phyloP scores from a whole-genome alignment of 2,113 vertebrate genomes.

The Eublepharis macularius region DNA sequence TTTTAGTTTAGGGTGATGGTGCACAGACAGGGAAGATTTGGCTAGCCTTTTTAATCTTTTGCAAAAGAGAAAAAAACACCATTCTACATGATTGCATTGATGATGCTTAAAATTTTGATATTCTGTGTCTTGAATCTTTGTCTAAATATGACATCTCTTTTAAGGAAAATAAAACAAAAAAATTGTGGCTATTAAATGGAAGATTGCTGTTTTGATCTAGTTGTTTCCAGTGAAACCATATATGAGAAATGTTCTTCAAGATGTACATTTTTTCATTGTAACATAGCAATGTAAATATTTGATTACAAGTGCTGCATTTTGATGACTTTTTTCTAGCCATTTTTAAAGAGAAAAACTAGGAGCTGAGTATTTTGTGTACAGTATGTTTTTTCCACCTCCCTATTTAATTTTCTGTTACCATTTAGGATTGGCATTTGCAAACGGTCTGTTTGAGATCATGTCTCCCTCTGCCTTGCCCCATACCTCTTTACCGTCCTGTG shows the following conservation, averaged over 20 bases:
- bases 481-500: slow-evolving; percentile 44
- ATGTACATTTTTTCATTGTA: slow-evolving; percentile 93
- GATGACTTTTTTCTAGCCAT: slow-evolving; percentile 92
- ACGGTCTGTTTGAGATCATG: slow-evolving; percentile 77
- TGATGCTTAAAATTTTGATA: slow-evolving; percentile 79
- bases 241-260: slow-evolving; percentile 86
- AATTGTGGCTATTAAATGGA: slow-evolving; percentile 74
- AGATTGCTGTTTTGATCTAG: slow-evolving; percentile 79
- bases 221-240: slow-evolving; percentile 79
- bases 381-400: slow-evolving; percentile 79
- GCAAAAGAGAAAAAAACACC: slow-evolving; percentile 55
- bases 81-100: slow-evolving; percentile 62
- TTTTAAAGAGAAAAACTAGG: slow-evolving; percentile 95
- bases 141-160: slow-evolving; percentile 73
- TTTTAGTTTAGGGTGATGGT: slow-evolving; percentile 53
- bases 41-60: slow-evolving; percentile 70
- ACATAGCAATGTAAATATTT: slow-evolving; percentile 96
- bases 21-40: slow-evolving; percentile 39
- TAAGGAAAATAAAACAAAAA: slow-evolving; percentile 61
- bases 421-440: slow-evolving; percentile 83
- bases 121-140: slow-evolving; percentile 70
- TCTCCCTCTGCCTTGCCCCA: slow-evolving; percentile 14
- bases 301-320: slow-evolving; percentile 92
- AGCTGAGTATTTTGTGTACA: slow-evolving; percentile 95
- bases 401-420: slow-evolving; percentile 85